Conservation (phyloP, 2,797 vertebrate genomes). For the Gymnocypris eckloni region DNA sequence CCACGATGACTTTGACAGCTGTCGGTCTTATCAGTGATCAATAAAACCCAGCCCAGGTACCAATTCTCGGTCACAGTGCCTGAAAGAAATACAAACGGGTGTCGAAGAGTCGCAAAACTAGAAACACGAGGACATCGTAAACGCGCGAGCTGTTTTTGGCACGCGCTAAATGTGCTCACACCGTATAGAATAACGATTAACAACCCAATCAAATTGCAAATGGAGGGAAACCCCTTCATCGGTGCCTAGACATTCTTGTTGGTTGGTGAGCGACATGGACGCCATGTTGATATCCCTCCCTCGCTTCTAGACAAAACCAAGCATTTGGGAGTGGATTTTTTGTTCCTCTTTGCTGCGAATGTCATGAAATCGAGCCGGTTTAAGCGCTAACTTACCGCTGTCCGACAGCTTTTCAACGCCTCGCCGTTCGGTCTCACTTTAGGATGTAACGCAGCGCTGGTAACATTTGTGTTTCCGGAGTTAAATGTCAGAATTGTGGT, state of each 20-base stretch:
- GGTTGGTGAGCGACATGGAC: slow-evolving; percentile 56
- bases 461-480: slow-evolving; percentile 74
- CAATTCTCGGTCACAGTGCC: slow-evolving; percentile 3
- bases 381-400: slow-evolving; percentile 62
- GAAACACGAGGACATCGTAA: background rate
- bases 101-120: slow-evolving; percentile 27
- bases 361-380: slow-evolving; percentile 17
- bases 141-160: background rate
- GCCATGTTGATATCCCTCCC: slow-evolving; percentile 64
- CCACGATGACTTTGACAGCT: background rate
- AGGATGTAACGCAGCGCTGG: slow-evolving; percentile 62
- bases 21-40: background rate
- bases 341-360: slow-evolving; percentile 43
- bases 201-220: slow-evolving; percentile 27
- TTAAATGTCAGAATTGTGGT: slow-evolving; percentile 66
- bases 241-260: slow-evolving; percentile 44
- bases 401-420: slow-evolving; percentile 61
- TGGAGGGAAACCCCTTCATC: slow-evolving; percentile 47
- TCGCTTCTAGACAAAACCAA: slow-evolving; percentile 64
- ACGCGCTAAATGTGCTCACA: background rate
- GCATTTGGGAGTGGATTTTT: slow-evolving; percentile 55
- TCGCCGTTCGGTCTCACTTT: slow-evolving; percentile 65
- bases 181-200: background rate
- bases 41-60: slow-evolving; percentile 7
- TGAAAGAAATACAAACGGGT: slow-evolving; percentile 37